These are phyloP conservation scores for Sporophila hypoxantha DNA, from an alignment of 2,113 vertebrate genomes.

Conservation along the genomic window DNA sequence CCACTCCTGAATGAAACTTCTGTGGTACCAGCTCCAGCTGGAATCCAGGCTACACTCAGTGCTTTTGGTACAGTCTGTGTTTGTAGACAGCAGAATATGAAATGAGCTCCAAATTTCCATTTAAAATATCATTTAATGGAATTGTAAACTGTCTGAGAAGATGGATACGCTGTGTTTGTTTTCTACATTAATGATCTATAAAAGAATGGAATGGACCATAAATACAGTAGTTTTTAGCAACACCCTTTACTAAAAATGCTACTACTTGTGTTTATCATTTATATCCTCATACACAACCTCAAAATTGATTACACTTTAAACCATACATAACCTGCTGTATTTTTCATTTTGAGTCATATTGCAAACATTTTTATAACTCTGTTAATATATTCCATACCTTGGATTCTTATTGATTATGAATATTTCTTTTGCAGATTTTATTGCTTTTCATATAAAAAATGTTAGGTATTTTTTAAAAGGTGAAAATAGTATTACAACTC, in stretches of 20 bases:
- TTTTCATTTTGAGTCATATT: slow-evolving; percentile 72
- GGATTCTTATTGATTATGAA: slow-evolving; percentile 78
- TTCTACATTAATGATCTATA: slow-evolving; percentile 78
- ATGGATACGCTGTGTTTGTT: slow-evolving; percentile 70
- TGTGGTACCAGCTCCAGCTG: background rate
- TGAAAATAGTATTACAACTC: slow-evolving; percentile 46
- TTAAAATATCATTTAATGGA: slow-evolving; percentile 70
- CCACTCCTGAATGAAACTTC: background rate
- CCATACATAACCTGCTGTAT: slow-evolving; percentile 66
- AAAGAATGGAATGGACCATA: slow-evolving; percentile 71
- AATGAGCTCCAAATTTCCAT: slow-evolving; percentile 56
- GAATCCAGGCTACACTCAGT: background rate
- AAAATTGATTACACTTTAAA: slow-evolving; percentile 80
- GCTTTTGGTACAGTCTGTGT: background rate
- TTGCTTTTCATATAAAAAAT: slow-evolving; percentile 74
- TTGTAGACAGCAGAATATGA: background rate
- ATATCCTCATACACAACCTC: slow-evolving; percentile 67
- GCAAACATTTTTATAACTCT: slow-evolving; percentile 76
- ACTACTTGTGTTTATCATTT: slow-evolving; percentile 75
- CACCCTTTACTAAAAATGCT: slow-evolving; percentile 75
- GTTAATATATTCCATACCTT: slow-evolving; percentile 76
- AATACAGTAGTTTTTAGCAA: slow-evolving; percentile 69
- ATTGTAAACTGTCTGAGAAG: slow-evolving; percentile 71
- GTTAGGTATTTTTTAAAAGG: slow-evolving; percentile 49
- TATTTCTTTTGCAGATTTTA: slow-evolving; percentile 75